Evolutionary conservation across 2,888 invertebrate species (phyloP).

Genomic region (Lasioglossum figueresi): DNA sequence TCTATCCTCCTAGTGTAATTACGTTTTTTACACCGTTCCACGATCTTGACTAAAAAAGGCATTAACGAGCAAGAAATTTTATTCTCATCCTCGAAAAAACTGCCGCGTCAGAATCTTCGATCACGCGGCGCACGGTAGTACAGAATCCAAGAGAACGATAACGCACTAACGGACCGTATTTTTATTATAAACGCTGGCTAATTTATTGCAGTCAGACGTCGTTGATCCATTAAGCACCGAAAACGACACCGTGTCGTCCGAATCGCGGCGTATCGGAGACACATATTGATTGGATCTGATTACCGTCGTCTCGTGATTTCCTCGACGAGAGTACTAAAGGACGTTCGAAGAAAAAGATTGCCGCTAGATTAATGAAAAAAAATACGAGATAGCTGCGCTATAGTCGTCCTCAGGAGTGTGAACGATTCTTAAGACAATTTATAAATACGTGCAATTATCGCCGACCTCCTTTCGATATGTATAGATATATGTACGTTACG

Average conservation of each 20-base stretch:
- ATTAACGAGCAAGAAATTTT: not conserved
- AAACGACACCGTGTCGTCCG: conserved; percentile 12
- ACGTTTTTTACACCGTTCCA: not conserved
- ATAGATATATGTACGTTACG: no score
- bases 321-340: not conserved
- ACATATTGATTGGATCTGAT: conserved; percentile 25
- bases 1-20: not conserved
- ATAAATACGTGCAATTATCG: not conserved
- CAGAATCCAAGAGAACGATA: not conserved
- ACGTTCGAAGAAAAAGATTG: not conserved
- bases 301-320: conserved; percentile 3
- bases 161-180: not conserved
- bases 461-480: no score
- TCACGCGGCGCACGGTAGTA: not conserved
- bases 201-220: not conserved
- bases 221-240: conserved; percentile 24
- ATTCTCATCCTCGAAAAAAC: not conserved
- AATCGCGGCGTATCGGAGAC: conserved; percentile 2
- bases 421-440: not conserved
- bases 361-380: not conserved
- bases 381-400: not conserved
- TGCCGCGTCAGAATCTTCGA: not conserved
- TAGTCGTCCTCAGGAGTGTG: not conserved
- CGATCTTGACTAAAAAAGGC: no score
- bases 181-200: not conserved